phyloP scores from a whole-genome alignment of 2,888 invertebrate species.

The Phalera bucephala region DNA sequence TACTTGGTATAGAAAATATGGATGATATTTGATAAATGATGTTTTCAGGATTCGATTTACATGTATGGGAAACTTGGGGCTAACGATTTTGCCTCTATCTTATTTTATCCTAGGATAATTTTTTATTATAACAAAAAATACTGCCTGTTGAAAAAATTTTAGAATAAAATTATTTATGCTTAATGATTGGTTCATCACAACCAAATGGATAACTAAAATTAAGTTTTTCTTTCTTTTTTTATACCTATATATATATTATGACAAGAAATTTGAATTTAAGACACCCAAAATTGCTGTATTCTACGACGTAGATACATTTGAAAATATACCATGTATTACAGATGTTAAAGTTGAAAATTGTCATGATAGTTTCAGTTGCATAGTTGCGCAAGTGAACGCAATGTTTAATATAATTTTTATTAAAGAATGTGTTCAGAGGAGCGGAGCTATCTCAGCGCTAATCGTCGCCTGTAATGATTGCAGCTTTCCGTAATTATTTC shows the following conservation, averaged over 20 bases:
- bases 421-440: constrained; percentile 71
- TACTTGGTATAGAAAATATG: too few relatives aligned
- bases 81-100: too few relatives aligned
- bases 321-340: not conserved
- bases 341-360: not conserved
- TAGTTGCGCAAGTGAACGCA: constrained; percentile 44
- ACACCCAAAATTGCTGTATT: not conserved
- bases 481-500: constrained; percentile 77
- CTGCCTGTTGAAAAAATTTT: too few relatives aligned
- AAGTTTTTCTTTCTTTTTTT: not conserved
- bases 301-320: not conserved
- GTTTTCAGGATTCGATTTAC: too few relatives aligned
- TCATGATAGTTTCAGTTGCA: constrained; percentile 5
- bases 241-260: not conserved
- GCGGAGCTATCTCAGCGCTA: constrained; percentile 70
- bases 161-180: too few relatives aligned
- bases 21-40: too few relatives aligned
- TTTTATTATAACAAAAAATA: too few relatives aligned
- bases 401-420: constrained; percentile 78
- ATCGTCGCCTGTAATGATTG: constrained; percentile 78
- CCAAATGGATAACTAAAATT: not conserved
- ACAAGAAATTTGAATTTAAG: not conserved
- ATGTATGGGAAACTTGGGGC: too few relatives aligned
- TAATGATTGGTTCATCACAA: too few relatives aligned
- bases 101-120: too few relatives aligned